Evolutionary conservation across 2,113 vertebrate genomes (phyloP).

Genomic region (Eretmochelys imbricata): DNA sequence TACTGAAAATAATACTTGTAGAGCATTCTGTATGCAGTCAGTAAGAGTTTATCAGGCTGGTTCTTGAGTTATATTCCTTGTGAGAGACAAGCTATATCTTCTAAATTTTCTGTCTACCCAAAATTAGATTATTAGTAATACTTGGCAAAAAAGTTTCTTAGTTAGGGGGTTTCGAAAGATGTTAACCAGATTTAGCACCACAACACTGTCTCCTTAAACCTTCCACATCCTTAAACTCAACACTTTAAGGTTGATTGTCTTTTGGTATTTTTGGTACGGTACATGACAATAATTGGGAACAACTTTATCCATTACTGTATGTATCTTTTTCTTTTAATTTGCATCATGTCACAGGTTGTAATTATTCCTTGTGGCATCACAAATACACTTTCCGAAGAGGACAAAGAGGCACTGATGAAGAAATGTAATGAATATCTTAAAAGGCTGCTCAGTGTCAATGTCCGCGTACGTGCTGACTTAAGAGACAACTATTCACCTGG

Average conservation of each 20-base stretch:
- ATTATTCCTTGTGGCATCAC: conserved; percentile 97
- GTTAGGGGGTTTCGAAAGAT: background rate
- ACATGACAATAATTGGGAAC: background rate
- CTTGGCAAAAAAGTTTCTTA: background rate
- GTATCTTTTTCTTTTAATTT: background rate
- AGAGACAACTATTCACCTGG: conserved; percentile 98
- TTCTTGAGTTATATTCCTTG: background rate
- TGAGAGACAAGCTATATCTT: background rate
- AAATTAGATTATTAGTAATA: background rate
- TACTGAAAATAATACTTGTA: background rate
- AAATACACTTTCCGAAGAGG: conserved; percentile 88
- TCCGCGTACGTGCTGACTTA: conserved; percentile 88
- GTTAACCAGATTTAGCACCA: background rate
- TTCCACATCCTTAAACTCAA: background rate
- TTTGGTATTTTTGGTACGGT: background rate
- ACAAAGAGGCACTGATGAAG: conserved; percentile 86
- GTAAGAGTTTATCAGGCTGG: background rate
- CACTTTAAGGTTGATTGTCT: background rate
- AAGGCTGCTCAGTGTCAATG: conserved; percentile 76
- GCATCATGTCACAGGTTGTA: conserved; percentile 82
- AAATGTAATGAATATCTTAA: conserved; percentile 89
- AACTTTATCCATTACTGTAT: background rate
- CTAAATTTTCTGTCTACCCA: background rate
- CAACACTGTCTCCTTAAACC: background rate
- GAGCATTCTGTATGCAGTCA: background rate